These are phyloP conservation scores for Lypha dubia DNA, from an alignment of 2,888 invertebrate genomes.

Conservation along the genomic window DNA sequence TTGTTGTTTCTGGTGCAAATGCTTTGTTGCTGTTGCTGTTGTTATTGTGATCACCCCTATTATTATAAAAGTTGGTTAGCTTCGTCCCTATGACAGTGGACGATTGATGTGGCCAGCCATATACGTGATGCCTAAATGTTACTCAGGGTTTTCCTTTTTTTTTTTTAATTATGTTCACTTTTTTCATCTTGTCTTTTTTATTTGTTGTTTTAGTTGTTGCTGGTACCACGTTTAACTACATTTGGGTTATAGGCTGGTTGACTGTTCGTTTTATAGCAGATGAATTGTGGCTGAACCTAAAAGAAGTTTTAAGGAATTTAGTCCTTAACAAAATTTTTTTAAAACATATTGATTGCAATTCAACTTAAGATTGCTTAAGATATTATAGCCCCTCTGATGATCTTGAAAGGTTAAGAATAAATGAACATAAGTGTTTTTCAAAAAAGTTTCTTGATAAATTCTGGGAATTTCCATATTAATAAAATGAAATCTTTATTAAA, in stretches of 20 bases:
- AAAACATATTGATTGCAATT: no score
- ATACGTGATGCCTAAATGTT: slow-evolving; percentile 73
- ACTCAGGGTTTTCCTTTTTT: slow-evolving; percentile 50
- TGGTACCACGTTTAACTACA: slow-evolving; percentile 24
- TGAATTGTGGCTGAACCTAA: slow-evolving; percentile 28
- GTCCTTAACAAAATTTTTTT: neutral
- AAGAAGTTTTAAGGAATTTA: slow-evolving; percentile 29
- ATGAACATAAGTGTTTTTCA: no score
- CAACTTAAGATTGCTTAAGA: no score
- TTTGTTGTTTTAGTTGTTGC: slow-evolving; percentile 1
- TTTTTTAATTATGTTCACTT: slow-evolving; percentile 24
- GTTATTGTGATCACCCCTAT: slow-evolving; percentile 75
- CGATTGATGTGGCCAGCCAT: slow-evolving; percentile 76
- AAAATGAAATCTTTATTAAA: no score
- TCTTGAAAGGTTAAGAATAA: no score
- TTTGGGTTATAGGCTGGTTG: slow-evolving; percentile 51
- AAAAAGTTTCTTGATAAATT: no score
- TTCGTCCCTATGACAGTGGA: slow-evolving; percentile 75
- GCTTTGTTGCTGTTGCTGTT: slow-evolving; percentile 24
- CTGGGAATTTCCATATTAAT: no score
- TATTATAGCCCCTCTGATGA: no score
- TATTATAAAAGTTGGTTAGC: slow-evolving; percentile 75
- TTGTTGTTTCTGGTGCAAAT: slow-evolving; percentile 30
- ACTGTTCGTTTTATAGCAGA: slow-evolving; percentile 27
- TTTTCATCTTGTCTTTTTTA: slow-evolving; percentile 16